Percentiles rank a stretch among this genome's conserved stretches.
phyloP scores from a whole-genome alignment of 2,113 vertebrate species.

The Hoplias malabaricus region DNA sequence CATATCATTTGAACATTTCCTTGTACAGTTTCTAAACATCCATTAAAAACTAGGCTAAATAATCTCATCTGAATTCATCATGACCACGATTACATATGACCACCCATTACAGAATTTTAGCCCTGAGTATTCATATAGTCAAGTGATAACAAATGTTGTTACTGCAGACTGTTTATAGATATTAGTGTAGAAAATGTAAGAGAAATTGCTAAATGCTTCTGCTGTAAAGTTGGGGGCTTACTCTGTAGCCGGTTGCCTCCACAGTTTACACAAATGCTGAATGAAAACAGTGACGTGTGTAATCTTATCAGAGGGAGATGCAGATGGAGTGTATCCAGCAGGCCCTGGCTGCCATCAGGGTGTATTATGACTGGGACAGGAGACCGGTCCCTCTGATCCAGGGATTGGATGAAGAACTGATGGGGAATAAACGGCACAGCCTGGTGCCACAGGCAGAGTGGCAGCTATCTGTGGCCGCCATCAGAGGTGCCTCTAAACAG shows the following conservation, averaged over 20 bases:
- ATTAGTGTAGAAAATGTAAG: too few species aligned
- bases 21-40: too few species aligned
- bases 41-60: too few species aligned
- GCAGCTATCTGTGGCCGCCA: slow-evolving; percentile 57
- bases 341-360: slow-evolving; percentile 54
- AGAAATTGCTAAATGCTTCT: too few species aligned
- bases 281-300: slow-evolving; percentile 78
- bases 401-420: slow-evolving; percentile 65
- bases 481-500: slow-evolving; percentile 63
- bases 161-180: too few species aligned
- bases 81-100: not conserved
- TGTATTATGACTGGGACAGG: slow-evolving; percentile 76
- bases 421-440: slow-evolving; percentile 53
- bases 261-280: slow-evolving; percentile 76
- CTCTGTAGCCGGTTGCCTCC: slow-evolving; percentile 55
- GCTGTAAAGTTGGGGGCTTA: slow-evolving; percentile 34
- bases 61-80: not conserved
- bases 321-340: slow-evolving; percentile 64
- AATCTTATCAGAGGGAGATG: slow-evolving; percentile 74
- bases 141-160: slow-evolving; percentile 42
- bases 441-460: slow-evolving; percentile 54
- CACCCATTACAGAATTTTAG: too few species aligned
- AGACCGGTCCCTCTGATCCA: slow-evolving; percentile 78
- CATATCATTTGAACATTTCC: not conserved
- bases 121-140: too few species aligned